Conservation (phyloP, 2,888 invertebrate genomes). For the Trilocha varians region DNA sequence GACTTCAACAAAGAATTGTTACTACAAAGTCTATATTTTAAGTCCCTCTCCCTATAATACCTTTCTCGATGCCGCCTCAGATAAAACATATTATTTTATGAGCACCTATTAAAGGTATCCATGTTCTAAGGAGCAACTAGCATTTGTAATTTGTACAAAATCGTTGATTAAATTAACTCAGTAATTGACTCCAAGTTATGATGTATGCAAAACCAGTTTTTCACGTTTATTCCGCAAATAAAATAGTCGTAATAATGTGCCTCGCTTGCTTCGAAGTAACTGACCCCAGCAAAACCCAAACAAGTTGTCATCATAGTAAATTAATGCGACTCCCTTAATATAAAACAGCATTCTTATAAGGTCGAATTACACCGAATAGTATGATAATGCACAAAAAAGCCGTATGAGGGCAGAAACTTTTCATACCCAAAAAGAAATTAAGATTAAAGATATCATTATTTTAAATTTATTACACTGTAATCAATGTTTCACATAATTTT, state of each 20-base stretch:
- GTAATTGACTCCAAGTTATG: background rate
- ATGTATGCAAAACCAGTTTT: no score
- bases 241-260: slow-evolving; percentile 27
- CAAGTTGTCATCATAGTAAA: slow-evolving; percentile 50
- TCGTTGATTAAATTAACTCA: background rate
- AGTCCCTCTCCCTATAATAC: no score
- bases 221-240: slow-evolving; percentile 18
- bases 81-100: no score
- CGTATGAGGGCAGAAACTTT: no score
- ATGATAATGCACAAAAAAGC: background rate
- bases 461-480: slow-evolving; percentile 36
- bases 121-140: no score
- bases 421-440: no score
- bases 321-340: slow-evolving; percentile 43
- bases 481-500: slow-evolving; percentile 58
- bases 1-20: no score
- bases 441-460: slow-evolving; percentile 23
- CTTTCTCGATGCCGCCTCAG: no score
- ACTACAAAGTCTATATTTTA: no score
- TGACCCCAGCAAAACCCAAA: slow-evolving; percentile 48
- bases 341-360: no score
- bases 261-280: slow-evolving; percentile 41
- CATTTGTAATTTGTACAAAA: background rate
- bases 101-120: no score
- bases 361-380: no score